phyloP scores from a whole-genome alignment of 2,797 vertebrate species.

The Scomberomorus guttatus region DNA sequence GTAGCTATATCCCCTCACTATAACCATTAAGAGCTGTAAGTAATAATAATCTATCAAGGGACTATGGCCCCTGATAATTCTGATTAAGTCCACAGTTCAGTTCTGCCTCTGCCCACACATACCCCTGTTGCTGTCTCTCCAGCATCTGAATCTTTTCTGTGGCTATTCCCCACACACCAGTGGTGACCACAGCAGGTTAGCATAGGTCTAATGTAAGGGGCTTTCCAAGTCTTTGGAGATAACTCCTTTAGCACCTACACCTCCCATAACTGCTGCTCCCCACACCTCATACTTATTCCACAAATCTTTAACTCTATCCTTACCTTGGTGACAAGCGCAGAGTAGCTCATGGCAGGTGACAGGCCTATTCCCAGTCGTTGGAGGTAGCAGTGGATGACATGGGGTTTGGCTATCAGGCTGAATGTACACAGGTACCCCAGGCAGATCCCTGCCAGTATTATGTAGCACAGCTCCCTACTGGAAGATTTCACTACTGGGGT shows the following conservation, averaged over 20 bases:
- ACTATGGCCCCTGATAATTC: neutral
- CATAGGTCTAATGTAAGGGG: neutral
- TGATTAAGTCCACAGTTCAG: neutral
- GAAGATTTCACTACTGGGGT: slow-evolving; percentile 99
- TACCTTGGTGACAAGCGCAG: slow-evolving; percentile 95
- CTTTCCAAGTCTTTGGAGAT: neutral
- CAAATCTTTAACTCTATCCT: slow-evolving; percentile 19
- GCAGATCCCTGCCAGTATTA: slow-evolving; percentile 97
- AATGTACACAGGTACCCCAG: slow-evolving; percentile 98
- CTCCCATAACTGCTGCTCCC: neutral
- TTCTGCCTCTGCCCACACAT: neutral
- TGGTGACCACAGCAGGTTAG: neutral
- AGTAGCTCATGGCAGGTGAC: slow-evolving; percentile 98
- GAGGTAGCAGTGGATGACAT: slow-evolving; percentile 95
- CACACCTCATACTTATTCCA: neutral
- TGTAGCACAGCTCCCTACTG: slow-evolving; percentile 97
- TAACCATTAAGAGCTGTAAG: neutral
- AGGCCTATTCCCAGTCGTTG: slow-evolving; percentile 96
- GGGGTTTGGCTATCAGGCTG: slow-evolving; percentile 95
- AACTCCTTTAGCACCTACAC: neutral
- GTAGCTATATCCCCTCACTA: neutral
- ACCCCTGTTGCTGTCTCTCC: neutral
- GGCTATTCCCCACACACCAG: neutral
- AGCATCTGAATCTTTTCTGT: slow-evolving; percentile 5
- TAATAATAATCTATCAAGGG: slow-evolving; percentile 13